Conservation (phyloP, 2,113 vertebrate genomes). For the Manacus vitellinus region DNA sequence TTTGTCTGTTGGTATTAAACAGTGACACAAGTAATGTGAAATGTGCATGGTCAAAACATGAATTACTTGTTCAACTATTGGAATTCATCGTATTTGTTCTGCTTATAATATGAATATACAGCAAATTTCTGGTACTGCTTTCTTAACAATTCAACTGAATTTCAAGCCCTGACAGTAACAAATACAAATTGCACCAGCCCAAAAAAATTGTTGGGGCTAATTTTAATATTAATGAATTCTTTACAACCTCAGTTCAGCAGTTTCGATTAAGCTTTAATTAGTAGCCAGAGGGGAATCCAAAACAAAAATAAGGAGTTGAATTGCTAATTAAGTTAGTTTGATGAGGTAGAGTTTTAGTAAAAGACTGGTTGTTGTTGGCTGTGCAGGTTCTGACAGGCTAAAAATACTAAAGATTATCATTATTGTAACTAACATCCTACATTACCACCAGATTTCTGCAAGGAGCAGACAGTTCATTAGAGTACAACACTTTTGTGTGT, state of each 20-base stretch:
- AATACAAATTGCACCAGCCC: constrained; percentile 87
- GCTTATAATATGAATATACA: constrained; percentile 70
- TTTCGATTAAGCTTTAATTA: constrained; percentile 99
- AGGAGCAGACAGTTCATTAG: constrained; percentile 78
- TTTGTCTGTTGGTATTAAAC: constrained; percentile 72
- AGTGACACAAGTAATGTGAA: constrained; percentile 47
- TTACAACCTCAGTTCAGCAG: constrained; percentile 99
- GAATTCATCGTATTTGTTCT: constrained; percentile 61
- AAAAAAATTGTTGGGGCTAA: constrained; percentile 93
- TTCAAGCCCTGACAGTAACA: constrained; percentile 88
- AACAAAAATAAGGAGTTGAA: constrained; percentile 99
- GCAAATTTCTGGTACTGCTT: constrained; percentile 69
- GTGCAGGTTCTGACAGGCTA: constrained; percentile 85
- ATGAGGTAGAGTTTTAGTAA: constrained; percentile 89
- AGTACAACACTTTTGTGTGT: constrained; percentile 73
- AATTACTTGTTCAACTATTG: constrained; percentile 61
- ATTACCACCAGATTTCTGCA: constrained; percentile 67
- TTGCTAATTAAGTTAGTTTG: constrained; percentile 97
- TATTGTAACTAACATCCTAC: constrained; percentile 77
- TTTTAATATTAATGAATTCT: constrained; percentile 99
- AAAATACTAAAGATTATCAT: constrained; percentile 87
- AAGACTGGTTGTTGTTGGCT: constrained; percentile 85
- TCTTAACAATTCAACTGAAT: constrained; percentile 79
- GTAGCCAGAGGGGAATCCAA: constrained; percentile 99
- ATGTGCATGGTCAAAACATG: constrained; percentile 10